These are phyloP conservation scores for Rhopalosiphum maidis DNA, from an alignment of 1,140 invertebrate species.

Conservation along the genomic window DNA sequence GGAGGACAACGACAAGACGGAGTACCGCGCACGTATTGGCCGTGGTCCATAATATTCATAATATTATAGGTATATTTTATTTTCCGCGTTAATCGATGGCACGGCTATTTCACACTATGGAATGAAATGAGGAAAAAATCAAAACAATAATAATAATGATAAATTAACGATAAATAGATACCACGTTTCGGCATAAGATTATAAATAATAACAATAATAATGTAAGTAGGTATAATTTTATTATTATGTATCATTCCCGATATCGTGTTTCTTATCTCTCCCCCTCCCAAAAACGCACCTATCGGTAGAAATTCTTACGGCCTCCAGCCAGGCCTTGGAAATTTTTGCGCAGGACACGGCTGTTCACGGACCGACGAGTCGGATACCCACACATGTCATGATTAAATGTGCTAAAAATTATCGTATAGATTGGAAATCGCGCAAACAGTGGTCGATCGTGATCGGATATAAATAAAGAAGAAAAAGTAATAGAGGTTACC, in stretches of 20 bases:
- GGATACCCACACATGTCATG: not conserved
- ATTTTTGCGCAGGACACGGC: not conserved
- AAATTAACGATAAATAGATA: not conserved
- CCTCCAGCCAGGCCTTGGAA: not conserved
- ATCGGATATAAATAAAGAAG: not conserved
- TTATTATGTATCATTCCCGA: not conserved
- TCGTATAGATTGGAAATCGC: not conserved
- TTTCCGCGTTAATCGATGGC: not conserved
- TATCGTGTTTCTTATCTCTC: not conserved
- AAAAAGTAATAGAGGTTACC: constrained; percentile 46
- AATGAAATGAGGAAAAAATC: not conserved
- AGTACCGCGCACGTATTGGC: not conserved
- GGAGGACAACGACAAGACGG: not conserved
- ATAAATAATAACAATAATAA: not conserved
- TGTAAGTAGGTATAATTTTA: not conserved
- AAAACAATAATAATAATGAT: not conserved
- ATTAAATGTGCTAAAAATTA: not conserved
- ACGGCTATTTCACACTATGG: not conserved
- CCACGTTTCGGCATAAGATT: not conserved
- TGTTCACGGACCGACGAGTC: not conserved
- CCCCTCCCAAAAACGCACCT: not conserved
- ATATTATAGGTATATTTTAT: constrained; percentile 3
- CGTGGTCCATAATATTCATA: constrained; percentile 11
- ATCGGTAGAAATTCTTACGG: not conserved
- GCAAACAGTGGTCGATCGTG: not conserved